These are phyloP conservation scores for Lota lota DNA, from an alignment of 2,113 vertebrate genomes.

Conservation along the genomic window DNA sequence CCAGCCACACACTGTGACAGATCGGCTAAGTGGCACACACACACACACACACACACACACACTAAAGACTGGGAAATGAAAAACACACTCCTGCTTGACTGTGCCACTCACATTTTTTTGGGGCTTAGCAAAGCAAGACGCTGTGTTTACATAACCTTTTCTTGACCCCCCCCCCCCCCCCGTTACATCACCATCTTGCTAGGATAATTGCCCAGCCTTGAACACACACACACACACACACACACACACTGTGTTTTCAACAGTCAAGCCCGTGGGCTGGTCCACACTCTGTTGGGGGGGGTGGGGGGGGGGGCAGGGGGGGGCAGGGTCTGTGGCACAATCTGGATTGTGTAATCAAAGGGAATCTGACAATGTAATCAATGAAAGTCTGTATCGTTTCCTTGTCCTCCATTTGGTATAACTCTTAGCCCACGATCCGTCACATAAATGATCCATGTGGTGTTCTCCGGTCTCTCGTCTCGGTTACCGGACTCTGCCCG, in stretches of 20 bases:
- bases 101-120: constrained; percentile 29
- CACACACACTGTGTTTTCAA: constrained; percentile 5
- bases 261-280: too few species aligned
- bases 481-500: too few species aligned
- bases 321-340: too few species aligned
- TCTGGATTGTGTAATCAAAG: too few species aligned
- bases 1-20: constrained; percentile 1
- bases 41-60: constrained; percentile 13
- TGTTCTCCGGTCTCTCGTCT: constrained; percentile 30
- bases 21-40: not conserved
- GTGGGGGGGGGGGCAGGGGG: too few species aligned
- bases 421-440: too few species aligned
- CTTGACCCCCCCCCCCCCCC: constrained; percentile 32
- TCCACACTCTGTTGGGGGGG: too few species aligned
- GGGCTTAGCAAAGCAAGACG: constrained; percentile 42
- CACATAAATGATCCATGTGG: not conserved
- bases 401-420: too few species aligned
- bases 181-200: constrained; percentile 60
- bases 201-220: constrained; percentile 62
- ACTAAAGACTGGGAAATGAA: constrained; percentile 12
- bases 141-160: constrained; percentile 65
- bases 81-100: constrained; percentile 53
- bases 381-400: too few species aligned
- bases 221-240: constrained; percentile 18
- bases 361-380: too few species aligned